These are phyloP conservation scores for Holcopasites calliopsidis DNA, from an alignment of 1,140 invertebrate genomes.

Conservation along the genomic window DNA sequence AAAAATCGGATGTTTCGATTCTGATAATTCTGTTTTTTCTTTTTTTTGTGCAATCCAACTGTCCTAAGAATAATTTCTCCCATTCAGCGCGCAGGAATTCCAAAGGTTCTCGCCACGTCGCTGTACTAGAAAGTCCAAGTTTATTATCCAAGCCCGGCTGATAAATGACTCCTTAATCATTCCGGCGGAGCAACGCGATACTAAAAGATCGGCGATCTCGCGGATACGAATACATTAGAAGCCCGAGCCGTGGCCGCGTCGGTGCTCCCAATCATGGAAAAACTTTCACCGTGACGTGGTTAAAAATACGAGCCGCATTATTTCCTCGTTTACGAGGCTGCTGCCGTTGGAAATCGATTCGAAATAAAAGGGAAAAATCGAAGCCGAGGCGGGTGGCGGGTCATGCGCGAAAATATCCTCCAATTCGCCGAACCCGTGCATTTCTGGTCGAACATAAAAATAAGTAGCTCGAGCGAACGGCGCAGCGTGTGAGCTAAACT, in stretches of 20 bases:
- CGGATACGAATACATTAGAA: conserved; percentile 5
- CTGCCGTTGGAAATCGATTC: neutral
- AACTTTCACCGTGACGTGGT: conserved; percentile 27
- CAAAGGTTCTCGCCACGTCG: too few species aligned
- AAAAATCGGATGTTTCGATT: too few species aligned
- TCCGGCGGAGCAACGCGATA: too few species aligned
- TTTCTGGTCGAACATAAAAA: conserved; percentile 1
- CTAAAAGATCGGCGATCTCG: too few species aligned
- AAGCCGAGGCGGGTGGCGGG: neutral
- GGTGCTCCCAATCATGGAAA: conserved; percentile 17
- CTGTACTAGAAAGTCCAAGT: too few species aligned
- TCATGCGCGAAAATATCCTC: conserved; percentile 6
- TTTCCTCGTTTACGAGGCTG: conserved; percentile 13
- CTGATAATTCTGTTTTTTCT: too few species aligned
- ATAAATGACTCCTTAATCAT: too few species aligned
- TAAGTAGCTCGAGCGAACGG: neutral
- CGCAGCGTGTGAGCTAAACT: conserved; percentile 45
- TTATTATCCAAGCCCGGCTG: too few species aligned
- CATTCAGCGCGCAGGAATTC: too few species aligned
- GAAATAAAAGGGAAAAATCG: conserved; percentile 24
- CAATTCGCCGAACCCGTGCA: neutral
- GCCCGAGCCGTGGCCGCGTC: neutral
- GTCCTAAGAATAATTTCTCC: too few species aligned
- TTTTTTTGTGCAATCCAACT: too few species aligned
- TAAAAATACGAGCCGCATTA: conserved; percentile 38